Base-by-base conservation (phyloP, 2,797 vertebrate species). In the Cirrhinus molitorella region DNA sequence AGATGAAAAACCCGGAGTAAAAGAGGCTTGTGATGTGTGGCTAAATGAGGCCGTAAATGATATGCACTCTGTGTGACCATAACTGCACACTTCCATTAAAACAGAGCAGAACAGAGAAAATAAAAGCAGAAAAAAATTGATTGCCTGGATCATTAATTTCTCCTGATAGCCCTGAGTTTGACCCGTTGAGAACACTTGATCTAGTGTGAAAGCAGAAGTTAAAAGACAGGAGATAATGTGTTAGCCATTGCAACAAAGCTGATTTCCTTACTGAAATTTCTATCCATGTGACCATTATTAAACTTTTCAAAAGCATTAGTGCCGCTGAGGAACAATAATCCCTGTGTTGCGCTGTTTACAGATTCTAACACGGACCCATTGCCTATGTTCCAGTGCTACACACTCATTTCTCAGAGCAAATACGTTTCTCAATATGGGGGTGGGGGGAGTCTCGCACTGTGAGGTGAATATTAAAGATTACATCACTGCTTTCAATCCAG, bases 121-220 rank as follows among this genome's bases (percentile, higher is more conserved):
- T 89, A 89, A 87, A 91, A 90, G 89, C n/a, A 81, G 85, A 81
- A 79, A 87, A 34, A 84, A 89, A 93, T 89, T 90, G 83, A 91
- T 91, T 87, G 88, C 83, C 81, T 81, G 89, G 84, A 89, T 91
- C 89, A 89, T 92, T 94, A 92, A 92, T 88, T 88, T 91, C 83
- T 86, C 82, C 87, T 85, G 77, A n/a, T 45, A 88, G 82, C 80
- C 72, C 49, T 17, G 40, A 71, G 75, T 51, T 80, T 85, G 67
- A 79, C 79, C 70, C 53, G 14, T 17, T 6, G 80, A 73, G 65
- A 82, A 79, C 49, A 68, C 51, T 49, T 59, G 40, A 59, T 83
- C 66, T 78, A 2, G 28, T 51, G 40, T 63, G 82, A 83, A 55
- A 83, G 82, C 43, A 78, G 53, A 80, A 45, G 37, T 59, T 71